Evolutionary conservation across 2,888 invertebrate species (phyloP), one percentile per base, ranked within the genome.

Genomic region (Drosophila kambysellisi): DNA sequence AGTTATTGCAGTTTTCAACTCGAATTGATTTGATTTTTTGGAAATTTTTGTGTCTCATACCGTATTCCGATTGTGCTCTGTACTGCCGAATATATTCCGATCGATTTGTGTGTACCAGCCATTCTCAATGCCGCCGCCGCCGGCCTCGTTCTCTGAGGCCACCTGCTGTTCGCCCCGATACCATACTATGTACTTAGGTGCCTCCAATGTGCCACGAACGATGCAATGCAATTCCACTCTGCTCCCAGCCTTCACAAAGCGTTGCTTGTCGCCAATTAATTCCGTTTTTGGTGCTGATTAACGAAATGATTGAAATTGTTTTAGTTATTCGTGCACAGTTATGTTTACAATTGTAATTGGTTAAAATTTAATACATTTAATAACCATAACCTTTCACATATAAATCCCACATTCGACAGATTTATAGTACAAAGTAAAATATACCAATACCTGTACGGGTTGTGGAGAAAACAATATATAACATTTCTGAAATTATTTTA

Each of bases 111-210:
- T 92, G 62, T 91, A 91, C 93, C 93, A 93, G 39, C 92, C 92
- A 11, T 51, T 75, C 39, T 79, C 75, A 7, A 33, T 15, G 2
- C 59, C 67, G 17, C 53, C 62, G 2, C 59, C 67, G 17, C 53
- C 62, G 51, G 89, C 82, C 71, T 91, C 91, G 76, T 92, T 93
- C 52, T 91, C 91, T 11, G 91, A 81, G 29, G 87, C 84, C 52
- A 93, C 90, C 81, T 93, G 93, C 25, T 89, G 89, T 35, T 91
- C 87, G 56, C 92, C 93, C 33, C 97, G 97, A 94, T 97, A 98
- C 98, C 98, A 98, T 94, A 98, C 98, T 91, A 98, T 97, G 94
- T 97, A 98, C 74, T 97, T 96, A 74, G 98, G 98, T 88, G 97
- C 96, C 93, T 98, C 97, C 76, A 98, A 95, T 75, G 97, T 97